These are phyloP conservation scores for Nansenia antarctica DNA, from an alignment of 2,113 vertebrate genomes.

Conservation along the genomic window DNA sequence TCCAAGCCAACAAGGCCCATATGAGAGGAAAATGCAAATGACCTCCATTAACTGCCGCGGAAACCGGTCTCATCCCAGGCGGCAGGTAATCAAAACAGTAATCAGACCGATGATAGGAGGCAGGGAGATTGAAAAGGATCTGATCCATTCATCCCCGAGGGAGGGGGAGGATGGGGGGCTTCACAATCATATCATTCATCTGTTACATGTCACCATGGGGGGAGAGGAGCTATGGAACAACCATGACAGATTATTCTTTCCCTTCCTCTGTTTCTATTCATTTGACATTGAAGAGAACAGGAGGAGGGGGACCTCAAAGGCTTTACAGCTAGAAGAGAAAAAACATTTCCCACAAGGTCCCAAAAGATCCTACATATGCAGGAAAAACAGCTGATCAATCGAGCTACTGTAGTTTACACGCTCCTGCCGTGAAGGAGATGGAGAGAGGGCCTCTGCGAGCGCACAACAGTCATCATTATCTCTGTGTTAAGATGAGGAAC, in stretches of 20 bases:
- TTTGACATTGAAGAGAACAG: neutral
- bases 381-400: conserved; percentile 48
- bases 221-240: conserved; percentile 4
- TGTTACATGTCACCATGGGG: conserved; percentile 23
- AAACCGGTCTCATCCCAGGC: conserved; percentile 15
- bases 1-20: conserved; percentile 25
- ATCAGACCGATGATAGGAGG: conserved; percentile 39
- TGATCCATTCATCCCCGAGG: conserved; percentile 17
- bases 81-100: conserved; percentile 44
- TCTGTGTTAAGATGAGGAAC: conserved; percentile 33
- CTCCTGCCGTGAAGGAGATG: conserved; percentile 36
- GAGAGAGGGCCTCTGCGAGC: conserved; percentile 23
- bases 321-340: conserved; percentile 2
- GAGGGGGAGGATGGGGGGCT: conserved; percentile 6
- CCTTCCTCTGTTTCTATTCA: conserved; percentile 8
- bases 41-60: conserved; percentile 29
- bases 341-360: conserved; percentile 17
- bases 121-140: conserved; percentile 11
- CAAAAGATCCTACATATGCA: conserved; percentile 26
- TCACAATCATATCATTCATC: conserved; percentile 46
- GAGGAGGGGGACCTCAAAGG: neutral
- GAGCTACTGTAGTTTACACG: neutral
- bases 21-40: conserved; percentile 47
- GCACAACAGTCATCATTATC: conserved; percentile 59
- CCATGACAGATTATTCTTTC: conserved; percentile 18